A percentile compares a stretch with the other conserved stretches of the same genome.
These are phyloP conservation scores for Plotosus lineatus DNA, from an alignment of 2,113 vertebrate species.

Conservation along the genomic window DNA sequence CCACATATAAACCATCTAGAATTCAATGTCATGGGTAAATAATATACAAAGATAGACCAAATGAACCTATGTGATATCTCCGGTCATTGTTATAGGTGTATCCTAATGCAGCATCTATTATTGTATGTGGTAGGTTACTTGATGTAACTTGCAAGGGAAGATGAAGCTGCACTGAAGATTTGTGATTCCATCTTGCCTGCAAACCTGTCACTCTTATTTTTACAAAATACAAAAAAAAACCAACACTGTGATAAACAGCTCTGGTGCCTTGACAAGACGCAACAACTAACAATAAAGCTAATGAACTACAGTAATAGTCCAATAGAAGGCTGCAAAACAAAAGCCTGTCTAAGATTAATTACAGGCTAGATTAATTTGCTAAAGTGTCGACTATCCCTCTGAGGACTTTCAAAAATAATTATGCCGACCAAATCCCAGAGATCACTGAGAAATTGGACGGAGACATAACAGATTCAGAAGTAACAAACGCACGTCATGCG, in stretches of 20 bases:
- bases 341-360: slow-evolving; percentile 35
- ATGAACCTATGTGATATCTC: not conserved
- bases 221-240: not conserved
- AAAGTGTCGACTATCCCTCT: slow-evolving; percentile 24
- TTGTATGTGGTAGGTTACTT: not conserved
- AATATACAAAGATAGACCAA: not conserved
- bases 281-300: slow-evolving; percentile 25
- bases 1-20: not conserved
- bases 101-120: not conserved
- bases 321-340: slow-evolving; percentile 15
- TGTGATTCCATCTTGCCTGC: not conserved
- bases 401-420: slow-evolving; percentile 29
- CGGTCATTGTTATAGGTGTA: not conserved
- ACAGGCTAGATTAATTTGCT: slow-evolving; percentile 36
- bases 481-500: not conserved
- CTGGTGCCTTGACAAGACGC: slow-evolving; percentile 1
- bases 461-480: not conserved
- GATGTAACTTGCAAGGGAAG: not conserved
- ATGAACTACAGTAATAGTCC: slow-evolving; percentile 16
- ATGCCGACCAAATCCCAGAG: slow-evolving; percentile 19
- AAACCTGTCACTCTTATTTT: not conserved
- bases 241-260: not conserved
- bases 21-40: too few species aligned
- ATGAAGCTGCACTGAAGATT: not conserved
- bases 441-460: not conserved